phyloP scores from a whole-genome alignment of 64 coral and sea anemone species.

The Actinia equina region DNA sequence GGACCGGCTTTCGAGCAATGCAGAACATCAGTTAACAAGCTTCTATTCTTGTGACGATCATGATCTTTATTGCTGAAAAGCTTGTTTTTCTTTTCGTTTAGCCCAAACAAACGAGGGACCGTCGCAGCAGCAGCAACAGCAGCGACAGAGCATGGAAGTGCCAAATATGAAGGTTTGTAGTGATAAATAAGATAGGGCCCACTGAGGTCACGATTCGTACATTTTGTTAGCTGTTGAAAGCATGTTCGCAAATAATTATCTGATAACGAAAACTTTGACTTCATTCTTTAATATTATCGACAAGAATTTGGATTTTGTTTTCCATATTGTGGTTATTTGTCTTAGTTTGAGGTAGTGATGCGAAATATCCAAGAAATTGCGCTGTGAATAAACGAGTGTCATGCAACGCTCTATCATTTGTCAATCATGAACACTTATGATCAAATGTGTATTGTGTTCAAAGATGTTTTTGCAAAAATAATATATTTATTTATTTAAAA shows the following conservation, averaged over 20 bases:
- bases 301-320: not conserved
- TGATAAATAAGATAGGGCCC: not conserved
- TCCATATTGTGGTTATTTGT: not conserved
- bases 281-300: not conserved
- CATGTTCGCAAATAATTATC: not conserved
- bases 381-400: not conserved
- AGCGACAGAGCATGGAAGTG: not conserved
- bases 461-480: no score
- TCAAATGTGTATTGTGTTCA: no score
- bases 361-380: not conserved
- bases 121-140: not conserved
- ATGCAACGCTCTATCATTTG: not conserved
- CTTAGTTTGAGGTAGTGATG: not conserved
- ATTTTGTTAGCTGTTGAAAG: not conserved
- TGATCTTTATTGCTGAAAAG: not conserved
- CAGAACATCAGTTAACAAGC: not conserved
- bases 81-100: not conserved
- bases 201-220: not conserved
- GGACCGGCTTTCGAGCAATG: not conserved
- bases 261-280: not conserved
- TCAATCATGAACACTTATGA: no score
- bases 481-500: not conserved
- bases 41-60: not conserved
- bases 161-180: not conserved
- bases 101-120: not conserved